phyloP scores from a whole-genome alignment of 2,888 invertebrate species.

The Apamea sordens region DNA sequence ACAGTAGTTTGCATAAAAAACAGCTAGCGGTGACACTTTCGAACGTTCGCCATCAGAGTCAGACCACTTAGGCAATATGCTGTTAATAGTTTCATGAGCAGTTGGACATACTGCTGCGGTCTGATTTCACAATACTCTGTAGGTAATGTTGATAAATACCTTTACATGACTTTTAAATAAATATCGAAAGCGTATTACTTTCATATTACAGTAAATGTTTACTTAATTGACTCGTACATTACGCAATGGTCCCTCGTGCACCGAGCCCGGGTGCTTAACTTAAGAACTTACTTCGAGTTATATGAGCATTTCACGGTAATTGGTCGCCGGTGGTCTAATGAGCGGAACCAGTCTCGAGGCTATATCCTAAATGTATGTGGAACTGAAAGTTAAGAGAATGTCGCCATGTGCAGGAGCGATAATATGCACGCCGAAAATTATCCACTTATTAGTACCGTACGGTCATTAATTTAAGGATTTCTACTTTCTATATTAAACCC shows the following conservation, averaged over 20 bases:
- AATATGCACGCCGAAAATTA: background rate
- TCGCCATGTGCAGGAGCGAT: conserved; percentile 9
- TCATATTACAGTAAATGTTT: conserved; percentile 53
- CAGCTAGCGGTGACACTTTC: conserved; percentile 30
- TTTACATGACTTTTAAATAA: conserved; percentile 47
- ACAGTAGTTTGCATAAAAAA: conserved; percentile 31
- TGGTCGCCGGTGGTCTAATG: conserved; percentile 47
- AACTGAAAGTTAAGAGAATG: conserved; percentile 41
- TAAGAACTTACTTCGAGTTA: conserved; percentile 35
- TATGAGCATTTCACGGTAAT: conserved; percentile 49
- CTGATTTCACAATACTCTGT: conserved; percentile 46
- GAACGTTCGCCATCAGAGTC: conserved; percentile 8
- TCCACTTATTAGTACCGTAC: conserved; percentile 9
- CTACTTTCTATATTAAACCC: conserved; percentile 17
- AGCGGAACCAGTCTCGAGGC: conserved; percentile 45
- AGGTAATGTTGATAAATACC: conserved; percentile 31
- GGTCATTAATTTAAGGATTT: conserved; percentile 18
- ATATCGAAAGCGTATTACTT: conserved; percentile 59
- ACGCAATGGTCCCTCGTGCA: conserved; percentile 32
- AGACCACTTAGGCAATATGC: conserved; percentile 9
- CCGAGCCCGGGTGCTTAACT: conserved; percentile 25
- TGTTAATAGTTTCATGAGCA: conserved; percentile 37
- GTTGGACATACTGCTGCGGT: conserved; percentile 5
- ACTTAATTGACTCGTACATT: conserved; percentile 53
- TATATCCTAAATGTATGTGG: conserved; percentile 30